phyloP scores from a whole-genome alignment of 2,113 vertebrate species.

The Varanus salvator region DNA sequence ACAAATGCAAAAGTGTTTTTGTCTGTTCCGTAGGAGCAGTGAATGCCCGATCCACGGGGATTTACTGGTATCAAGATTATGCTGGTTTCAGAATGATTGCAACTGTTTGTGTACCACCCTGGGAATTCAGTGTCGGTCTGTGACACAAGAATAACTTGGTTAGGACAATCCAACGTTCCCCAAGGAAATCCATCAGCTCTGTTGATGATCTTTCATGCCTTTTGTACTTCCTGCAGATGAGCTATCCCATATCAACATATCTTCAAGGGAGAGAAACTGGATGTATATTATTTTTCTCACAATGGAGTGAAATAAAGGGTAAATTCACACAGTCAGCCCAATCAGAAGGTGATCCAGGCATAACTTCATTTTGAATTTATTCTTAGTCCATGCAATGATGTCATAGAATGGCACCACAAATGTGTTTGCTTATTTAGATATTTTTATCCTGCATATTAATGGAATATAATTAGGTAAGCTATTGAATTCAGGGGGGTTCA shows the following conservation, averaged over 20 bases:
- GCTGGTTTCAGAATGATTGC: not conserved
- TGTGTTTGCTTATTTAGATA: not conserved
- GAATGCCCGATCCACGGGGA: not conserved
- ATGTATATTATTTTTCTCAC: not conserved
- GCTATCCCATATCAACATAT: not conserved
- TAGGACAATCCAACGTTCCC: not conserved
- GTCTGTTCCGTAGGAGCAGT: rapidly evolving
- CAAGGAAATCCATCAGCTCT: not conserved
- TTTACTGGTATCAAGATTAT: not conserved
- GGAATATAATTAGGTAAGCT: no score
- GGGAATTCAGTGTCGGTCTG: not conserved
- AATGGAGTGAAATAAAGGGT: not conserved
- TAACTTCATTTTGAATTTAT: not conserved
- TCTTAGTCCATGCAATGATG: not conserved
- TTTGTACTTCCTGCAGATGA: not conserved
- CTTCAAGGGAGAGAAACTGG: not conserved
- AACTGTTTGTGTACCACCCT: rapidly evolving
- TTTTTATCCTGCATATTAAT: not conserved
- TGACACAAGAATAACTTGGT: not conserved
- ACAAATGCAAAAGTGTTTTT: constrained; percentile 18
- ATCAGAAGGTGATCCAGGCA: not conserved
- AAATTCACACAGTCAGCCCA: not conserved
- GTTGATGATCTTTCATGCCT: rapidly evolving
- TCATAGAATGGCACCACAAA: not conserved
- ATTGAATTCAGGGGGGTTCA: no score